Conservation (phyloP, 2,113 vertebrate species). For the Riparia riparia region DNA sequence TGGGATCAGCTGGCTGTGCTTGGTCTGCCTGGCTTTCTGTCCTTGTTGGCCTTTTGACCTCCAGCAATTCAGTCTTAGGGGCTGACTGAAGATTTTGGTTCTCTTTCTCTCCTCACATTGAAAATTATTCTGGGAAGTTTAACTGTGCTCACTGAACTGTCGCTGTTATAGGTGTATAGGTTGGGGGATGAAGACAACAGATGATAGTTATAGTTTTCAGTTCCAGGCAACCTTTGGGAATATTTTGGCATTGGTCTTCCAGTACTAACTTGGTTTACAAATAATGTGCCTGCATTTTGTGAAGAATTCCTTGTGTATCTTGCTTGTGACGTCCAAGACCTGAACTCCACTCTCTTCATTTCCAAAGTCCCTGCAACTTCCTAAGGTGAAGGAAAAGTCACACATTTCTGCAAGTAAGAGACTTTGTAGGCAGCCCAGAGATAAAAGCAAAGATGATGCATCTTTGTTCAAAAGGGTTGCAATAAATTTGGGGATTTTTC, state of each 20-base stretch:
- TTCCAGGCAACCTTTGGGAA: background rate
- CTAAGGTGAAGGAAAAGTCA: background rate
- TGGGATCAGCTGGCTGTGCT: background rate
- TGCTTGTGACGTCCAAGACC: background rate
- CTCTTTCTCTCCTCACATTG: background rate
- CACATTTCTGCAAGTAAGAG: background rate
- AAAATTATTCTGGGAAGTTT: background rate
- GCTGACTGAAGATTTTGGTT: background rate
- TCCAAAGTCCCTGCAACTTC: background rate
- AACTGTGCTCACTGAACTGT: background rate
- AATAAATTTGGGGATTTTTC: background rate
- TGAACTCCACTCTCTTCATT: background rate
- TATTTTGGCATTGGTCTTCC: background rate
- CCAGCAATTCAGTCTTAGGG: background rate
- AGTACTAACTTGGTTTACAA: background rate
- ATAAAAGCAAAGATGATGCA: background rate
- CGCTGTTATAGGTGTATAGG: accelerated
- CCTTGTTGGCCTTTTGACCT: background rate
- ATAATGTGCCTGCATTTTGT: background rate
- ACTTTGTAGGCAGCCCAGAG: background rate
- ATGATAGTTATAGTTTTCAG: background rate
- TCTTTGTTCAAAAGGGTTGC: background rate
- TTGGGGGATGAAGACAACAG: background rate
- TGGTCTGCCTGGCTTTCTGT: background rate
- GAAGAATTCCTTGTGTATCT: background rate